phyloP scores from a whole-genome alignment of 2,888 invertebrate genomes.

The Mystacides longicornis region DNA sequence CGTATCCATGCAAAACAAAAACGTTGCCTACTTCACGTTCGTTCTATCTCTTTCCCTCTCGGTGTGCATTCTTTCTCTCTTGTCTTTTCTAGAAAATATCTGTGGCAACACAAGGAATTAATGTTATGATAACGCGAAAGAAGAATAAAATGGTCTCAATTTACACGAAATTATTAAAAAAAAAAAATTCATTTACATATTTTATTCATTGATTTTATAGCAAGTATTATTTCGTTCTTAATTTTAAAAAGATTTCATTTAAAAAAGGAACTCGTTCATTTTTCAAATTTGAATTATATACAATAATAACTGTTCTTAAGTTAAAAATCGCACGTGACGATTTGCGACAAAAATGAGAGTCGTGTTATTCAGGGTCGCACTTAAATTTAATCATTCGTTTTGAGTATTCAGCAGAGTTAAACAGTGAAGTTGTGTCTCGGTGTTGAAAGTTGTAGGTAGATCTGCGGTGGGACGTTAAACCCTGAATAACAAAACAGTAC shows the following conservation, averaged over 20 bases:
- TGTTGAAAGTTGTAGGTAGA: not conserved
- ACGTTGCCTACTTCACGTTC: not conserved
- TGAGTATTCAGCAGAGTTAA: conserved; percentile 10
- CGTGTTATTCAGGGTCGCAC: not conserved
- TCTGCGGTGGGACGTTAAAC: not conserved
- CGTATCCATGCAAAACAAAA: conserved; percentile 23
- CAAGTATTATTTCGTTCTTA: not conserved
- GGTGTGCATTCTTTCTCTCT: no score
- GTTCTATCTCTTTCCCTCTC: not conserved
- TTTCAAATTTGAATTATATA: no score
- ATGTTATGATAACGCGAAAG: conserved; percentile 9
- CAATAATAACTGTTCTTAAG: no score
- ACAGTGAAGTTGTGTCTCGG: not conserved
- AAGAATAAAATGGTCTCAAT: not conserved
- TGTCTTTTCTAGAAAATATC: conserved; percentile 1
- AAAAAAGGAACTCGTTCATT: no score
- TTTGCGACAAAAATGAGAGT: no score
- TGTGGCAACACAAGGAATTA: conserved; percentile 8
- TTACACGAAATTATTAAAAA: not conserved
- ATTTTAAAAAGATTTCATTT: not conserved
- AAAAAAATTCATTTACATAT: not conserved
- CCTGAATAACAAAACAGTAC: not conserved
- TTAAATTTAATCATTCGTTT: conserved; percentile 9
- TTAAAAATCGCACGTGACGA: no score
- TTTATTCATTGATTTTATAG: no score